Evolutionary conservation across 2,797 vertebrate species (phyloP), one percentile per base, ranked within the genome.

Genomic region (Ctenosaura bakeri): DNA sequence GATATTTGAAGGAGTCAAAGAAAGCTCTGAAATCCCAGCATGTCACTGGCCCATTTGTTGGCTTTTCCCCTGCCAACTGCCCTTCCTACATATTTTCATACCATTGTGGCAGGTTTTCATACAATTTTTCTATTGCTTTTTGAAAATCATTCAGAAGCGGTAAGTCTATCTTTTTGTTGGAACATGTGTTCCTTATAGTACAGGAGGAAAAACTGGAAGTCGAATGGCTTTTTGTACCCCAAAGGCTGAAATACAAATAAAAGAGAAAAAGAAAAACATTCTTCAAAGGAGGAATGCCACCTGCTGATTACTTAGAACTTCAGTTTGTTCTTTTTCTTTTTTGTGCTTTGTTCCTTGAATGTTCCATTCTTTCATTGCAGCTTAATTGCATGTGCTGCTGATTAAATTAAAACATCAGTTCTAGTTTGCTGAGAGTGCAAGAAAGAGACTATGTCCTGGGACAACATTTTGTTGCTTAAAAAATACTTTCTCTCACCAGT

Each of bases 381-480:
- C 85, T 86, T 91, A 83, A 77, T 90, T 89, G 54, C 42, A 92
- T 26, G 10, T 90, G 80, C 80, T 88, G n/a, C 73, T 84, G 9
- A 80, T 79, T 82, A 52, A n/a, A 82, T 77, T 90, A 89, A 4
- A 59, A 56, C 90, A 12, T 90, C 32, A 0, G 94, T 94, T 91
- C 87, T 83, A 88, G 89, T 94, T 87, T 93, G 94, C 76, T 91
- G 84, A 79, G 14, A 88, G 71, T 6, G 66, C 89, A 86, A 92
- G 87, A 62, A 78, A 52, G 42, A 91, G 85, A 14, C 0, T 3
- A 10, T 0, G 0, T 89, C 82, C 92, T 90, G 88, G 87, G 93
- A 38, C 1, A 88, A 87, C 16, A 85, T 12, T 42, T 87, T 64
- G 74, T 50, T 0, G 0, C 80, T 64, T 50, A 50, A 92, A 89